Conservation (phyloP, 2,888 invertebrate genomes). For the Himalopsyche tibetana region DNA sequence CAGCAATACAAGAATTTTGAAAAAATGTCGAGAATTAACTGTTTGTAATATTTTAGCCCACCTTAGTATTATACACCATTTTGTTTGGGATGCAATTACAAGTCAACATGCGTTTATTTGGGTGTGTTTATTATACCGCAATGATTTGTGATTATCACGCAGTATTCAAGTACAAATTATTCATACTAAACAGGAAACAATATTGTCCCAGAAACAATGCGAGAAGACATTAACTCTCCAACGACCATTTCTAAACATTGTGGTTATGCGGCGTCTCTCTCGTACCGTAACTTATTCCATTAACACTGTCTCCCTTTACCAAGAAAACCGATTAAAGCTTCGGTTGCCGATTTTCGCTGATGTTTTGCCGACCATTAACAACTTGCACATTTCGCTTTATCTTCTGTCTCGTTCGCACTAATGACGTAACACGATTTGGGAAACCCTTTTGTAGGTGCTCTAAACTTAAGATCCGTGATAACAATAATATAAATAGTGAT, state of each 20-base stretch:
- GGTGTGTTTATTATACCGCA: too few species aligned
- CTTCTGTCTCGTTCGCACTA: neutral
- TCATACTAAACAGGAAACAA: neutral
- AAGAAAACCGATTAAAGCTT: slow-evolving; percentile 18
- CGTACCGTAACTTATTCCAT: neutral
- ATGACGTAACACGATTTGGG: neutral
- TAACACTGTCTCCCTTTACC: slow-evolving; percentile 7
- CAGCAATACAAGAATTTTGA: too few species aligned
- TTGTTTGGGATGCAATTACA: too few species aligned
- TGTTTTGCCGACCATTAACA: slow-evolving; percentile 25
- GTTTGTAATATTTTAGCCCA: too few species aligned
- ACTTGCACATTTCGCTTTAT: slow-evolving; percentile 7
- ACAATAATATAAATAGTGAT: too few species aligned
- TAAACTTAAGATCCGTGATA: neutral
- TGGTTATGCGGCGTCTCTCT: slow-evolving; percentile 12
- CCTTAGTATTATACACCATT: too few species aligned
- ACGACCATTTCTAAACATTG: slow-evolving; percentile 9
- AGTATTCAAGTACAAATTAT: neutral
- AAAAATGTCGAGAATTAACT: too few species aligned
- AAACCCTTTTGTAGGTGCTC: neutral
- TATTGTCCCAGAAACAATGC: neutral
- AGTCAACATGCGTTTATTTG: too few species aligned
- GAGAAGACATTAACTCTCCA: neutral
- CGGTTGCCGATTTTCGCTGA: slow-evolving; percentile 20
- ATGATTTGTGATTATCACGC: neutral